Percentiles rank a stretch among this genome's conserved stretches.
These are phyloP conservation scores for Clavelina lepadiformis DNA, from an alignment of 23 tunicate genomes.

Conservation along the genomic window DNA sequence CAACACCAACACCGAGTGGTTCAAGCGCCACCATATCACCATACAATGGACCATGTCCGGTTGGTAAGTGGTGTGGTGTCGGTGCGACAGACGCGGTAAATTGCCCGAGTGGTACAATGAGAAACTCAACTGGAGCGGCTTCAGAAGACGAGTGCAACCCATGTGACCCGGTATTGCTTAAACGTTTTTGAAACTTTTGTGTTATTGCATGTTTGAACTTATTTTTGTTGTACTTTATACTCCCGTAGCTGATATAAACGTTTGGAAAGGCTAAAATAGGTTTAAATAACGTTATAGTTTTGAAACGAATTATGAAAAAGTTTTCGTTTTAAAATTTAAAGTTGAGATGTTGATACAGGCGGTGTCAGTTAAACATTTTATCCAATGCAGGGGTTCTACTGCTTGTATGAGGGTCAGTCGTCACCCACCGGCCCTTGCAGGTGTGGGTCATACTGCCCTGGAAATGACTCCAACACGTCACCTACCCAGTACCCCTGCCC, in stretches of 20 bases:
- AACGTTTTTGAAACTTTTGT: too few species aligned
- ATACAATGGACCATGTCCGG: conserved; percentile 92
- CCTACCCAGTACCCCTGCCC: conserved; percentile 70
- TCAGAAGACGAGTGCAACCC: conserved; percentile 38
- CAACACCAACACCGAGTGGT: conserved; percentile 53
- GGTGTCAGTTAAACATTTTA: neutral
- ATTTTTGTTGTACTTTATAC: too few species aligned
- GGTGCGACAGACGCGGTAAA: conserved; percentile 25
- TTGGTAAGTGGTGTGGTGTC: conserved; percentile 75
- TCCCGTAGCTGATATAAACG: too few species aligned
- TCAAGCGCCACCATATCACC: conserved; percentile 11
- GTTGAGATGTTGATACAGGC: too few species aligned
- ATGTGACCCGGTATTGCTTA: conserved; percentile 73
- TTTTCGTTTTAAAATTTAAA: too few species aligned
- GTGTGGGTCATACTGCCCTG: conserved; percentile 85
- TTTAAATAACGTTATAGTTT: too few species aligned
- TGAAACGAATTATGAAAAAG: too few species aligned
- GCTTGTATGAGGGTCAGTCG: conserved; percentile 49
- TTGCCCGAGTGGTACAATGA: conserved; percentile 80
- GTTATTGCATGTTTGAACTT: too few species aligned
- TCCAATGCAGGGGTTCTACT: conserved; percentile 73
- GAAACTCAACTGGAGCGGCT: conserved; percentile 75
- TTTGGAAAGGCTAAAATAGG: too few species aligned
- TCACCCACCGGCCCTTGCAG: conserved; percentile 50
- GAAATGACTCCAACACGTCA: conserved; percentile 50